These are phyloP conservation scores for Hyles vespertilio DNA, from an alignment of 1,140 invertebrate species.

Conservation along the genomic window DNA sequence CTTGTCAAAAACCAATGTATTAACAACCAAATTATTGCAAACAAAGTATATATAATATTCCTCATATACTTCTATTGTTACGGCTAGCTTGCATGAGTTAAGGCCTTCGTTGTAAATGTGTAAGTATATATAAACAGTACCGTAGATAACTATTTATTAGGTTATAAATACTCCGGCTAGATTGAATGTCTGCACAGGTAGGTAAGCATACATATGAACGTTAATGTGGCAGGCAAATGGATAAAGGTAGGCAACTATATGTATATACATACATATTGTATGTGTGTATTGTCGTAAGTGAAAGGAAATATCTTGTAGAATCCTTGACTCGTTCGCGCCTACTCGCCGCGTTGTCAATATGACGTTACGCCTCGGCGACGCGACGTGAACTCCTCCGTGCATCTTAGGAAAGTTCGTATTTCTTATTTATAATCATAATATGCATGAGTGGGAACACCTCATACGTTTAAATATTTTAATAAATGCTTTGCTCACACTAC, in stretches of 20 bases:
- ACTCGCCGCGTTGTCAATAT: constrained; percentile 45
- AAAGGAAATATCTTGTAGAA: constrained; percentile 73
- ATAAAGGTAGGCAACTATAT: constrained; percentile 9
- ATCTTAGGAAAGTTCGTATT: constrained; percentile 31
- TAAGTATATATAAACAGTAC: neutral
- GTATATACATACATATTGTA: constrained; percentile 33
- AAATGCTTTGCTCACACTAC: no score
- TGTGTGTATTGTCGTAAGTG: constrained; percentile 68
- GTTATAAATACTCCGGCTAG: constrained; percentile 16
- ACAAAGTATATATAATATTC: no score
- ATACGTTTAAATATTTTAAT: no score
- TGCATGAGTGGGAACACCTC: no score
- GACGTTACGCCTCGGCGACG: constrained; percentile 30
- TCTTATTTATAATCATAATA: constrained; percentile 13
- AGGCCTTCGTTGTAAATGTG: no score
- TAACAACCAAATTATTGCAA: no score
- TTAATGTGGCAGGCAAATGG: constrained; percentile 14
- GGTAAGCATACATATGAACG: constrained; percentile 7
- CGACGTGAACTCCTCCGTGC: constrained; percentile 27
- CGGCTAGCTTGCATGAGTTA: no score
- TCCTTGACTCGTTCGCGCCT: constrained; percentile 69
- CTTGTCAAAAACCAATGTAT: no score
- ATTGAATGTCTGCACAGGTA: constrained; percentile 1
- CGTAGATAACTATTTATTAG: constrained; percentile 13
- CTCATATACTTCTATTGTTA: no score